Evolutionary conservation across 2,113 vertebrate species (phyloP), one percentile per base, ranked within the genome.

Genomic region (Cololabis saira): DNA sequence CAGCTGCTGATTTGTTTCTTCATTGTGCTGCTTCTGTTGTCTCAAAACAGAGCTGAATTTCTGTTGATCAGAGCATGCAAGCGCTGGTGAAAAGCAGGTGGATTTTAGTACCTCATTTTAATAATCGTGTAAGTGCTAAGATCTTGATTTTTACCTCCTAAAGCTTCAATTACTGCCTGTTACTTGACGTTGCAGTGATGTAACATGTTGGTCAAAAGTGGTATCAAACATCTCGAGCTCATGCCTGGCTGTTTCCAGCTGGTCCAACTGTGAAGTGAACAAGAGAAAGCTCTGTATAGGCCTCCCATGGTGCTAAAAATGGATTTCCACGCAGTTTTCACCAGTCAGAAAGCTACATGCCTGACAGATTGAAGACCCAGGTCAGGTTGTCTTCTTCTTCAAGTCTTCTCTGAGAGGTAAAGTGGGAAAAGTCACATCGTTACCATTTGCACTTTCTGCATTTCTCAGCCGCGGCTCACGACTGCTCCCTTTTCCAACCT

Each of bases 281-380:
- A 73, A 43, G 44, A 45, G n/a, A 52, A 14, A 45, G 72, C 67
- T 70, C 53, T 58, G 58, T 61, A 37, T 57, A 49, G 63, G 55
- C 48, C 61, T 72, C 78, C 66, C 43, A 66, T 13, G 17, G 72
- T 76, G 75, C 62, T 70, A 55, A 62, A 82, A 79, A 70, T 77
- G 50, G 70, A 48, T 79, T 71, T 55, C 73, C 71, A 59, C 69
- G 43, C 56, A 69, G 66, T 70, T 88, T 83, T 80, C 76, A 71
- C 76, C 69, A 83, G 76, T 70, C 54, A 71, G 75, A 16, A 47
- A 50, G 43, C 64, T 61, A 19, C 76, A 74, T 37, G 47, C 16
- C 52, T 67, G 74, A 80, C 74, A 71, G 57, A 78, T 27, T 33
- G 37, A 30, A 13, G 50, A 68, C 61, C 21, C 50, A 48, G 41